phyloP scores from a whole-genome alignment of 2,797 vertebrate genomes.

The Sebastes taczanowskii region DNA sequence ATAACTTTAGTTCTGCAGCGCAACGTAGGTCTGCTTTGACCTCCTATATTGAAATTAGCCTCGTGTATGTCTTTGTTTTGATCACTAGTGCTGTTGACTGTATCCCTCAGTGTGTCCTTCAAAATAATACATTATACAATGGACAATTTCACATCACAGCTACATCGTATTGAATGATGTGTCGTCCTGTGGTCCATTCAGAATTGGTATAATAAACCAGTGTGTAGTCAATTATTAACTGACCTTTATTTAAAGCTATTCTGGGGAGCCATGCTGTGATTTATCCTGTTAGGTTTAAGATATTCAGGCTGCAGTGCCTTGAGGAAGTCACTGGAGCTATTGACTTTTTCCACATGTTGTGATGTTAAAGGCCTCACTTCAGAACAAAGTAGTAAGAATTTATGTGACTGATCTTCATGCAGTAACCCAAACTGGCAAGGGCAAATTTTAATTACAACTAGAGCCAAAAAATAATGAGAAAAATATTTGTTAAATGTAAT shows the following conservation, averaged over 20 bases:
- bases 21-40: background rate
- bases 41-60: background rate
- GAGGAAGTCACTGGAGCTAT: background rate
- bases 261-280: slow-evolving; percentile 5
- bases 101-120: background rate
- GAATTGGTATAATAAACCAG: slow-evolving; percentile 24
- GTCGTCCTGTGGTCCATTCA: background rate
- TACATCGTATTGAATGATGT: slow-evolving; percentile 7
- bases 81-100: background rate
- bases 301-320: background rate
- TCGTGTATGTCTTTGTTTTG: background rate
- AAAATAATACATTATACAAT: background rate
- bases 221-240: slow-evolving; percentile 45
- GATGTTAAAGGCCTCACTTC: background rate
- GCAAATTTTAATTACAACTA: background rate
- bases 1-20: background rate
- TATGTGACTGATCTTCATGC: background rate
- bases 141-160: background rate
- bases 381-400: slow-evolving; percentile 14
- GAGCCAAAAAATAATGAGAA: background rate
- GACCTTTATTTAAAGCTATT: slow-evolving; percentile 51
- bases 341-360: slow-evolving; percentile 6
- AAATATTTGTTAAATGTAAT: background rate
- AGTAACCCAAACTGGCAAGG: background rate
- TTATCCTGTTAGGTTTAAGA: background rate